Conservation (phyloP, 2,797 vertebrate species). For the Alfaro cultratus region DNA sequence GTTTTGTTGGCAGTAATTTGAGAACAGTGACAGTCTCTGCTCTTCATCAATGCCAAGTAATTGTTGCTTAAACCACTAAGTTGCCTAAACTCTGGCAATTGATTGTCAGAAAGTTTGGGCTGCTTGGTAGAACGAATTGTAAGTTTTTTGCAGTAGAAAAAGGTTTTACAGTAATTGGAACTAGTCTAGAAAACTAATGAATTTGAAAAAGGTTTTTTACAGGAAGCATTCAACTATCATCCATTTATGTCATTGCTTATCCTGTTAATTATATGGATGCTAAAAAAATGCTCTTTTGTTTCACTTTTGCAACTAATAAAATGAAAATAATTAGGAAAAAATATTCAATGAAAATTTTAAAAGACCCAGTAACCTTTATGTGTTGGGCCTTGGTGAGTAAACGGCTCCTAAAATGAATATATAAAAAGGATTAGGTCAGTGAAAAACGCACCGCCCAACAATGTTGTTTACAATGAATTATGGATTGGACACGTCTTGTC, state of each 20-base stretch:
- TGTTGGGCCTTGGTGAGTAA: conserved; percentile 22
- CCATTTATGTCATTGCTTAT: conserved; percentile 28
- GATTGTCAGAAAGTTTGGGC: background rate
- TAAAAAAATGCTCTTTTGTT: background rate
- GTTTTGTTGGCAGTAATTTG: background rate
- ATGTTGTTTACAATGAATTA: conserved; percentile 60
- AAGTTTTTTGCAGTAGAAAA: too few relatives aligned
- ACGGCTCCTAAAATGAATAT: conserved; percentile 28
- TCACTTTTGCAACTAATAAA: conserved; percentile 2
- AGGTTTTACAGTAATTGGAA: background rate
- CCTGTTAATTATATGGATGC: conserved; percentile 13
- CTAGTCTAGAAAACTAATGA: background rate
- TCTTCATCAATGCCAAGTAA: background rate
- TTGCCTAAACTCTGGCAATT: background rate
- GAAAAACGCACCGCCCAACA: conserved; percentile 15
- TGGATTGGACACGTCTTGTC: conserved; percentile 66
- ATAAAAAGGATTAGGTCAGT: conserved; percentile 24
- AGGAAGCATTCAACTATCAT: background rate
- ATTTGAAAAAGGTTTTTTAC: background rate
- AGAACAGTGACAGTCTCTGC: background rate
- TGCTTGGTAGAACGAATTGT: background rate
- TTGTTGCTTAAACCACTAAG: background rate
- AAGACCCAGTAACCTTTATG: conserved; percentile 1
- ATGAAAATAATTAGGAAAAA: conserved; percentile 10
- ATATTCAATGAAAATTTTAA: background rate